These are phyloP conservation scores for Paralinhomoeus sp. DNA, from an alignment of 2,888 invertebrate genomes.

Conservation along the genomic window DNA sequence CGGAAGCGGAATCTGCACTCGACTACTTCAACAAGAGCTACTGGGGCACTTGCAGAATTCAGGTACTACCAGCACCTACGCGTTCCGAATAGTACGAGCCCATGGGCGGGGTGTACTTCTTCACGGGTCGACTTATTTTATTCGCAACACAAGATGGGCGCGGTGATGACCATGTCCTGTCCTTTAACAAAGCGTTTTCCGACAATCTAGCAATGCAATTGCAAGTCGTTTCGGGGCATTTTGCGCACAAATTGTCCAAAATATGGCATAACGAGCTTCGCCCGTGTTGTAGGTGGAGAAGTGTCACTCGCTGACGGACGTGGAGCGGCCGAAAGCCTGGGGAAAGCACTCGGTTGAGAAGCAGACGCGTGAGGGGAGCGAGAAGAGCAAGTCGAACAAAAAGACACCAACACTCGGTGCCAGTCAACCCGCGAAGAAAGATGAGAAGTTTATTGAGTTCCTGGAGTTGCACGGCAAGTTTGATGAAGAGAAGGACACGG, in stretches of 20 bases:
- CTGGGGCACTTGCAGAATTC: conserved; percentile 55
- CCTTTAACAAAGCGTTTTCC: too few relatives aligned
- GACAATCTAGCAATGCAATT: too few relatives aligned
- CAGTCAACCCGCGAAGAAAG: conserved; percentile 34
- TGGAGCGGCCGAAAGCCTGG: conserved; percentile 61
- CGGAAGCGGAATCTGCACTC: conserved; percentile 52
- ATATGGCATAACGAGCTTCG: conserved; percentile 1
- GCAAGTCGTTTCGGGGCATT: too few relatives aligned
- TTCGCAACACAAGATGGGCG: too few relatives aligned
- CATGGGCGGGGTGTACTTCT: too few relatives aligned
- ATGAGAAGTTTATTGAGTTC: conserved; percentile 68
- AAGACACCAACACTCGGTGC: conserved; percentile 6
- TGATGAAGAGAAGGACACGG: conserved; percentile 2
- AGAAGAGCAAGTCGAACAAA: conserved; percentile 24
- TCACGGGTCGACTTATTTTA: too few relatives aligned
- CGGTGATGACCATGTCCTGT: too few relatives aligned
- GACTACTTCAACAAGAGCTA: conserved; percentile 59
- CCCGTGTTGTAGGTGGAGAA: conserved; percentile 46
- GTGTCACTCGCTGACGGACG: conserved; percentile 29
- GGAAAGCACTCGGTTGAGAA: conserved; percentile 65
- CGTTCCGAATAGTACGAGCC: too few relatives aligned
- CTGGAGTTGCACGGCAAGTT: conserved; percentile 51
- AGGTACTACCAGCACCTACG: too few relatives aligned
- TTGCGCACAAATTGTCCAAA: too few relatives aligned
- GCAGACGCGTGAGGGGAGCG: background rate